A percentile compares a stretch with the other conserved stretches of the same genome.
Conservation (phyloP, 1,140 invertebrate species). For the Bemisia tabaci region DNA sequence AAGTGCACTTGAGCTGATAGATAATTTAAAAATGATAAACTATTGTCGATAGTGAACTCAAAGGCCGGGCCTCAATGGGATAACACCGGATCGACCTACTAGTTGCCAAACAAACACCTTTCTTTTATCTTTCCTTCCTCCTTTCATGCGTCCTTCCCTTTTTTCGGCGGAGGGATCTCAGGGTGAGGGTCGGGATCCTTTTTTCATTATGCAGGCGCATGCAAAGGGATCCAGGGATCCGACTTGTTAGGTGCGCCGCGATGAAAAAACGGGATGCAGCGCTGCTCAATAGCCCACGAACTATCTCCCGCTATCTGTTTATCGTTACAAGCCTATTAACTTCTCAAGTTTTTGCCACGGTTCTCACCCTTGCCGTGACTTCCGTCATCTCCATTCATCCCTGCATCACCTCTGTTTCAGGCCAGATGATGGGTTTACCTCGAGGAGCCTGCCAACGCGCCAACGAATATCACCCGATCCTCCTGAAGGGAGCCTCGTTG, state of each 20-base stretch:
- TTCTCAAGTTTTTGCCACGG: neutral
- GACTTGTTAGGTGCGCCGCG: neutral
- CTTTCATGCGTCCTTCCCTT: neutral
- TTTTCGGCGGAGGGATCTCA: neutral
- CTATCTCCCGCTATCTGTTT: neutral
- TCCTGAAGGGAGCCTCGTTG: too few species aligned
- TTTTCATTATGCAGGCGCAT: neutral
- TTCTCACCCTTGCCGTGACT: neutral
- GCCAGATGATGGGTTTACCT: too few species aligned
- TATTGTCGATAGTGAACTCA: neutral
- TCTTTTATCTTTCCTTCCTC: neutral
- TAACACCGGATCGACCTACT: neutral
- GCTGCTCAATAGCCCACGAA: neutral
- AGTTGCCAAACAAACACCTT: neutral
- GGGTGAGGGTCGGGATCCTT: neutral
- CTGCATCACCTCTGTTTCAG: too few species aligned
- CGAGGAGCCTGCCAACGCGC: too few species aligned
- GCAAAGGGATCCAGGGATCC: neutral
- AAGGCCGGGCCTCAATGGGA: neutral
- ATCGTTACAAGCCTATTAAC: neutral
- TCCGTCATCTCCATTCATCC: too few species aligned
- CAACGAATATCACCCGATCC: too few species aligned
- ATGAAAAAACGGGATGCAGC: neutral
- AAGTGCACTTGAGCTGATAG: neutral
- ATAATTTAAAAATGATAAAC: conserved; percentile 1